phyloP scores from a whole-genome alignment of 2,113 vertebrate genomes.

The Brachionichthys hirsutus region DNA sequence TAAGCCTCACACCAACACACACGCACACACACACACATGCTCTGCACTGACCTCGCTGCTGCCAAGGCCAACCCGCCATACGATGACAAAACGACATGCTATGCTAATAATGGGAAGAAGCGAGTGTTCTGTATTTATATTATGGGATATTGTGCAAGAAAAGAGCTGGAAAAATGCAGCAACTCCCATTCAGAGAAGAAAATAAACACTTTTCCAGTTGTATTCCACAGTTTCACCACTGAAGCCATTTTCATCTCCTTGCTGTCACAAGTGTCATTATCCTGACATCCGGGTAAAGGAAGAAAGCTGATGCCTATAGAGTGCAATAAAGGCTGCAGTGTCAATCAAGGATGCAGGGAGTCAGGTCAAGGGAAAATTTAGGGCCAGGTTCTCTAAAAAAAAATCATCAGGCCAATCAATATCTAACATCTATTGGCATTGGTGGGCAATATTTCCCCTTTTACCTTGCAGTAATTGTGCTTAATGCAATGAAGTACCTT shows the following conservation, averaged over 20 bases:
- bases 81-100: constrained; percentile 49
- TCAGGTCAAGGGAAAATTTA: constrained; percentile 56
- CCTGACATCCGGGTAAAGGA: neutral
- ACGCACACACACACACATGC: constrained; percentile 13
- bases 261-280: constrained; percentile 13
- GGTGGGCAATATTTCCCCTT: constrained; percentile 81
- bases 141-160: constrained; percentile 20
- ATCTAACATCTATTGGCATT: constrained; percentile 79
- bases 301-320: constrained; percentile 19
- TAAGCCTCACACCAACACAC: constrained; percentile 47
- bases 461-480: constrained; percentile 79
- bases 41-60: constrained; percentile 56
- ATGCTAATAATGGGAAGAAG: constrained; percentile 54
- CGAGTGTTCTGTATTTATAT: constrained; percentile 42
- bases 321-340: constrained; percentile 40
- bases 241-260: constrained; percentile 3
- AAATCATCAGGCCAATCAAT: constrained; percentile 76
- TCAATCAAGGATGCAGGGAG: constrained; percentile 37
- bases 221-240: neutral
- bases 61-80: constrained; percentile 41
- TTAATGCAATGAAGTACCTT: constrained; percentile 82
- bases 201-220: neutral
- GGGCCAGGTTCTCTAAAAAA: constrained; percentile 54
- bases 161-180: neutral
- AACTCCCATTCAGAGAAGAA: neutral